Percentiles rank a stretch among this genome's conserved stretches.
These are phyloP conservation scores for Scaptomyza caliginosa DNA, from an alignment of 2,888 invertebrate genomes.

Conservation along the genomic window DNA sequence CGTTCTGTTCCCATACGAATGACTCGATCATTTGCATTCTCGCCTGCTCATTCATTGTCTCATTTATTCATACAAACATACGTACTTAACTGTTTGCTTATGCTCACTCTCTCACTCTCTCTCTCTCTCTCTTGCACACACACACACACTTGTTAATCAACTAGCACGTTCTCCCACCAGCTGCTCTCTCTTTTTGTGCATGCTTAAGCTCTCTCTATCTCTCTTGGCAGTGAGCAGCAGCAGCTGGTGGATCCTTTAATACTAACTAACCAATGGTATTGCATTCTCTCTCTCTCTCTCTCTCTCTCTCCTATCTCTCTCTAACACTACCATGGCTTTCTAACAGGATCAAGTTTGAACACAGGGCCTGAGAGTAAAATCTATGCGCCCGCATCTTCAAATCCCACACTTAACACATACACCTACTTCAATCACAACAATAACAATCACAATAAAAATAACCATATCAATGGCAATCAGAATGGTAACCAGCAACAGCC, in stretches of 20 bases:
- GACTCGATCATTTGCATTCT: constrained; percentile 13
- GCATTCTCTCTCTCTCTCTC: constrained; percentile 26
- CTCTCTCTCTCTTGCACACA: constrained; percentile 3
- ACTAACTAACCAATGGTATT: constrained; percentile 28
- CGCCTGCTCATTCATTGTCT: constrained; percentile 38
- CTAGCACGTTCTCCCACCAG: not conserved
- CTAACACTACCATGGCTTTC: constrained; percentile 16
- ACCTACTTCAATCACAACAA: constrained; percentile 66
- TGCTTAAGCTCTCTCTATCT: not conserved
- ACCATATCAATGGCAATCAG: constrained; percentile 34
- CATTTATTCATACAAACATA: constrained; percentile 11
- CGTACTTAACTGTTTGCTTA: constrained; percentile 2
- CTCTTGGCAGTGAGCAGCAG: constrained; percentile 2
- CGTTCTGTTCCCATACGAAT: not conserved
- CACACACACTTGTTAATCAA: constrained; percentile 14
- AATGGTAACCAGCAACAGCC: constrained; percentile 17
- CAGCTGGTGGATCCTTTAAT: constrained; percentile 8
- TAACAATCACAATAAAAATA: constrained; percentile 45
- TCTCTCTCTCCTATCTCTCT: constrained; percentile 17
- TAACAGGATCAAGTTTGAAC: constrained; percentile 83
- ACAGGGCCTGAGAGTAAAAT: constrained; percentile 83
- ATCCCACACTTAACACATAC: constrained; percentile 82
- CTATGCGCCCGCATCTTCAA: constrained; percentile 79
- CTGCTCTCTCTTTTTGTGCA: constrained; percentile 1
- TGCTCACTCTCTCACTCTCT: constrained; percentile 6